These are phyloP conservation scores for Drosophila kanekoi DNA, from an alignment of 2,888 invertebrate species.

Conservation along the genomic window DNA sequence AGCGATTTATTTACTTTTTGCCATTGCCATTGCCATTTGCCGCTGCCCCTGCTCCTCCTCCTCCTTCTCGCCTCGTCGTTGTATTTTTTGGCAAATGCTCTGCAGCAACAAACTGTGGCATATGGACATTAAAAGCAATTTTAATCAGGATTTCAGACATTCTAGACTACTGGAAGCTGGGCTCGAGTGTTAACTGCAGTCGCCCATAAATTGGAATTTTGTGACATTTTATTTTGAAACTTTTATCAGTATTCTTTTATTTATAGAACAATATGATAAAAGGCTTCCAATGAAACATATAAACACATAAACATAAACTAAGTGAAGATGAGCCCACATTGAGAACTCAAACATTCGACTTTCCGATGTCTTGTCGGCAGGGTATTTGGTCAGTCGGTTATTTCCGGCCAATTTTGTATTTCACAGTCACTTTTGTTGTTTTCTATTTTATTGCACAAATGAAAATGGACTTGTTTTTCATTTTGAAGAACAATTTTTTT, in stretches of 20 bases:
- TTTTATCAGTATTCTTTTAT: background rate
- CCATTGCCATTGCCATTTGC: slow-evolving; percentile 54
- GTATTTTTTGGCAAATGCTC: slow-evolving; percentile 55
- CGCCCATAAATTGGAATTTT: background rate
- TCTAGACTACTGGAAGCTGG: background rate
- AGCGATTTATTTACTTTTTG: slow-evolving; percentile 77
- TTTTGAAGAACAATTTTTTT: slow-evolving; percentile 52
- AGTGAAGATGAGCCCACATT: too few relatives aligned
- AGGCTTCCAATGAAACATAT: too few relatives aligned
- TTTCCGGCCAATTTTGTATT: slow-evolving; percentile 1
- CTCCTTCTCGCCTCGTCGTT: slow-evolving; percentile 12
- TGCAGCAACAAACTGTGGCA: slow-evolving; percentile 69
- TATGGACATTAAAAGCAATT: slow-evolving; percentile 57
- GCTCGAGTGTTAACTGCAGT: background rate
- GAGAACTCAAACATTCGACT: too few relatives aligned
- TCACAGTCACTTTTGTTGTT: slow-evolving; percentile 51
- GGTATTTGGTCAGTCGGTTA: slow-evolving; percentile 22
- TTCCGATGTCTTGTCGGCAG: background rate
- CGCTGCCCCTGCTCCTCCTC: slow-evolving; percentile 23
- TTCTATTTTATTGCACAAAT: slow-evolving; percentile 76
- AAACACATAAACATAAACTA: too few relatives aligned
- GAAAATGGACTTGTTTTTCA: slow-evolving; percentile 79
- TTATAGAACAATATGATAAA: too few relatives aligned
- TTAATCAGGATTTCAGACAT: slow-evolving; percentile 31
- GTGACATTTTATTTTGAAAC: background rate